Percentiles rank a stretch among this genome's conserved stretches.
These are phyloP conservation scores for Dynastes tityus DNA, from an alignment of 2,888 invertebrate species.

Conservation along the genomic window DNA sequence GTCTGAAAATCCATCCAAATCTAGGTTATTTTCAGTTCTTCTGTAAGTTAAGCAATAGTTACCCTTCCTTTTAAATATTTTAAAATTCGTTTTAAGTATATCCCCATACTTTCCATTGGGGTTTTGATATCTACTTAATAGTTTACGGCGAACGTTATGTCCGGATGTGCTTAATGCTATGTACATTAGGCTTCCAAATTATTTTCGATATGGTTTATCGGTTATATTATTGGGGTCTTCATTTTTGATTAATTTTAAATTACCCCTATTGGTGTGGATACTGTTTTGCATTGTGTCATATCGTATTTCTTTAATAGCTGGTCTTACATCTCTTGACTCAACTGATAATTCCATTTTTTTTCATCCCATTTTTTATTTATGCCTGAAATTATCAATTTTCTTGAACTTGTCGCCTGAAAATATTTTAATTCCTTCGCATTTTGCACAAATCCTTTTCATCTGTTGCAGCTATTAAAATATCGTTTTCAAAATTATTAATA, in stretches of 20 bases:
- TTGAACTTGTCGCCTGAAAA: not conserved
- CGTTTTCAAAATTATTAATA: not conserved
- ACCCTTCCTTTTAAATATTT: too few species aligned
- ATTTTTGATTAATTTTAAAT: not conserved
- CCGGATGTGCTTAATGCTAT: too few species aligned
- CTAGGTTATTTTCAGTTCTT: too few species aligned
- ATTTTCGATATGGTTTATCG: not conserved
- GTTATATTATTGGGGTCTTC: not conserved
- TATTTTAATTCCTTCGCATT: not conserved
- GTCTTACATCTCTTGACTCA: constrained; percentile 26
- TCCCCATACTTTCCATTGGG: too few species aligned
- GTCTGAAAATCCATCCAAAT: too few species aligned
- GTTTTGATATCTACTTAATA: too few species aligned
- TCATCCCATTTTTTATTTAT: not conserved
- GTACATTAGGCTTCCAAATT: too few species aligned
- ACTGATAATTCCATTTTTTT: not conserved
- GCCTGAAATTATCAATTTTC: not conserved
- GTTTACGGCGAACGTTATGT: too few species aligned
- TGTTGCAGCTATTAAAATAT: constrained; percentile 4
- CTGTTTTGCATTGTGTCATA: not conserved
- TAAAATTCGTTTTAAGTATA: too few species aligned
- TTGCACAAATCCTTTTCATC: not conserved
- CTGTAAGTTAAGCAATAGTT: too few species aligned
- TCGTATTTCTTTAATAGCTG: not conserved
- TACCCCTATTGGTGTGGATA: not conserved